Percentiles rank a stretch among this genome's conserved stretches.
Conservation (phyloP, 2,113 vertebrate species). For the Pedionomus torquatus region DNA sequence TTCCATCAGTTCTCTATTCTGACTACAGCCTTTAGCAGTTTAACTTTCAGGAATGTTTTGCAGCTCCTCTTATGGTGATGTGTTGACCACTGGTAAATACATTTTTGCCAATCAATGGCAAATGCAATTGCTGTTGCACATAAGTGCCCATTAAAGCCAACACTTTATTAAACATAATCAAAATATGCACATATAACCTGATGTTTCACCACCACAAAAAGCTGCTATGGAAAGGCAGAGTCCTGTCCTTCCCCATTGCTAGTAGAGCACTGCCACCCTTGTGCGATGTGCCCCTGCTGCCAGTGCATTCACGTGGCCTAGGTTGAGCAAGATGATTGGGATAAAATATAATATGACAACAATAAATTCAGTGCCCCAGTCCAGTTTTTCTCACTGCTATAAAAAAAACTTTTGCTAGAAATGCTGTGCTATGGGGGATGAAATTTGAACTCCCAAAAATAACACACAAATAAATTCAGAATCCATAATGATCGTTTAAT, state of each 20-base stretch:
- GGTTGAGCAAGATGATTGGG: neutral
- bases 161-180: neutral
- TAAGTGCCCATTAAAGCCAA: neutral
- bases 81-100: neutral
- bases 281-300: neutral
- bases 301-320: rapidly evolving
- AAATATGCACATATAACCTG: neutral
- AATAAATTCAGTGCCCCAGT: neutral
- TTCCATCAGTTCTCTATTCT: neutral
- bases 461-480: neutral
- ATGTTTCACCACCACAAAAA: neutral
- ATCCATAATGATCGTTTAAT: neutral
- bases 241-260: neutral
- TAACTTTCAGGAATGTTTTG: neutral
- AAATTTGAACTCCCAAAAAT: neutral
- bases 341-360: neutral
- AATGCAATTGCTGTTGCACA: neutral
- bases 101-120: neutral
- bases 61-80: too few relatives aligned
- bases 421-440: neutral
- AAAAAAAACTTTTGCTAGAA: neutral
- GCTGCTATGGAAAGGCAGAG: neutral
- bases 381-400: neutral
- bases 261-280: neutral
- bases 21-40: neutral